Evolutionary conservation across 2,888 invertebrate genomes (phyloP).

Genomic region (Sacculina carcini): DNA sequence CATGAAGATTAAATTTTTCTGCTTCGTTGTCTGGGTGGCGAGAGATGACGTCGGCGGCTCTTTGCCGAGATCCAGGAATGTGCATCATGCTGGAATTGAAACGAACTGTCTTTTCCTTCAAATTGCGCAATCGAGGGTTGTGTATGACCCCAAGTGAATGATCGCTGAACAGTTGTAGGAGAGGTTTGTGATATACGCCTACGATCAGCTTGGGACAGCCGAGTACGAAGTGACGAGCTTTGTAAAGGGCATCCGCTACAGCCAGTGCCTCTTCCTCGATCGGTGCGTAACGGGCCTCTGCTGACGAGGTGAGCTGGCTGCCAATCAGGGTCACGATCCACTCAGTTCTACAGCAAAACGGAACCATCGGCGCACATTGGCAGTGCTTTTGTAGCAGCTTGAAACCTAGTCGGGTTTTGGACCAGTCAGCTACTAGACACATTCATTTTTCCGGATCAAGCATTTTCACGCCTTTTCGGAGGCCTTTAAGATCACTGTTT

Average conservation of each 20-base stretch:
- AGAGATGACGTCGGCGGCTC: no score
- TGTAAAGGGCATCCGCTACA: constrained; percentile 6
- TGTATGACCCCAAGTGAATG: neutral
- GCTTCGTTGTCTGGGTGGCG: no score
- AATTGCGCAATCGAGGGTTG: neutral
- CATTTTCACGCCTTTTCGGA: neutral
- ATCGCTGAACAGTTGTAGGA: no score
- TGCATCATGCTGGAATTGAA: no score
- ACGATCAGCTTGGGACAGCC: constrained; percentile 5
- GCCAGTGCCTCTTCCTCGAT: constrained; percentile 5
- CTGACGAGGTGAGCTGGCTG: neutral
- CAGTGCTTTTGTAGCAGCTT: constrained; percentile 6
- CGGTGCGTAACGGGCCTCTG: constrained; percentile 6
- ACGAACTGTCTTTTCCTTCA: no score
- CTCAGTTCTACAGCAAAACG: constrained; percentile 4
- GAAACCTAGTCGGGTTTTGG: neutral
- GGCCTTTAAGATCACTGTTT: neutral
- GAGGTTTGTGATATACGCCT: no score
- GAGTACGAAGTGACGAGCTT: constrained; percentile 3
- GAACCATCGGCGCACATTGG: neutral
- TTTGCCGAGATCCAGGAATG: no score
- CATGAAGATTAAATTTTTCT: no score
- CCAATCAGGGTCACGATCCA: constrained; percentile 6
- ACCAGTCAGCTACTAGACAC: constrained; percentile 3
- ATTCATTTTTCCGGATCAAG: neutral